Percentiles rank a stretch among this genome's conserved stretches.
Evolutionary conservation across 1,140 invertebrate species (phyloP).

Genomic region (Archegozetes longisetosus): DNA sequence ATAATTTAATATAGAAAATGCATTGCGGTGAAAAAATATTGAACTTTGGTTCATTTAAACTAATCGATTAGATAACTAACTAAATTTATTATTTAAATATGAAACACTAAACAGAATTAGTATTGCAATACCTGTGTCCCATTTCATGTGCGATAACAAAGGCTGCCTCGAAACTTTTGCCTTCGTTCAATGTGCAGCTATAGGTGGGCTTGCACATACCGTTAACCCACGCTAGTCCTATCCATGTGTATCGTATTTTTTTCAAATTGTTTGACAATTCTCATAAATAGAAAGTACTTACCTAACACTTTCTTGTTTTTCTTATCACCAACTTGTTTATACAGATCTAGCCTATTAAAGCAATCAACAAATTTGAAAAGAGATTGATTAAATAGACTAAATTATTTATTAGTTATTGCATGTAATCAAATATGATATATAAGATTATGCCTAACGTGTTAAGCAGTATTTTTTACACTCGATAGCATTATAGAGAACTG

Average conservation of each 20-base stretch:
- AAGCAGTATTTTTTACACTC: too few relatives aligned
- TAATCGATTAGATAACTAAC: neutral
- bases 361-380: neutral
- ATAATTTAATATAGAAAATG: too few relatives aligned
- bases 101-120: neutral
- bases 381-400: neutral
- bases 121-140: constrained; percentile 29
- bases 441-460: too few relatives aligned
- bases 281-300: constrained; percentile 13
- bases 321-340: constrained; percentile 16
- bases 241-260: neutral
- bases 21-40: too few relatives aligned
- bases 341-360: constrained; percentile 19
- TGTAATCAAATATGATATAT: too few relatives aligned
- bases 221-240: constrained; percentile 32
- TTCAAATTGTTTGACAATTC: neutral
- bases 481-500: too few relatives aligned
- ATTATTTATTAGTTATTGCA: too few relatives aligned
- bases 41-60: neutral
- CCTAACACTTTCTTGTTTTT: constrained; percentile 24
- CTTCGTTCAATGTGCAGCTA: constrained; percentile 33
- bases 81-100: neutral
- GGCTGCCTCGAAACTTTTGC: constrained; percentile 31
- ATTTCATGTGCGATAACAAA: constrained; percentile 34
- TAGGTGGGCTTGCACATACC: constrained; percentile 31